Evolutionary conservation across 2,888 invertebrate genomes (phyloP).

Genomic region (Napeogenes sylphis): DNA sequence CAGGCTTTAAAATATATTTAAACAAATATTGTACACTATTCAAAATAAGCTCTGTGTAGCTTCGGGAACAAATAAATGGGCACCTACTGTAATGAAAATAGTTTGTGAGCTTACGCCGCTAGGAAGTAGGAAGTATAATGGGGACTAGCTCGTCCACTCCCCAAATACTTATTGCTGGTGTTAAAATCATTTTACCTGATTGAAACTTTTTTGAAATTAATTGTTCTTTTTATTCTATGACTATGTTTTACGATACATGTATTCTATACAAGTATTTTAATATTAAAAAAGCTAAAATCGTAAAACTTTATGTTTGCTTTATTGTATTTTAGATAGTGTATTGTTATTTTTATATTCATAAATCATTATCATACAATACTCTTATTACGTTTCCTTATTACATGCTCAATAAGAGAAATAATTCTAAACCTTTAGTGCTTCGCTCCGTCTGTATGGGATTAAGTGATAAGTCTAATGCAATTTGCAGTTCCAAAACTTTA

Average conservation of each 20-base stretch:
- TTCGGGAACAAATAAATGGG: conserved; percentile 39
- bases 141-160: conserved; percentile 29
- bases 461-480: background rate
- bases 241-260: background rate
- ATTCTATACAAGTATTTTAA: background rate
- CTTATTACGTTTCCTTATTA: too few species aligned
- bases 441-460: background rate
- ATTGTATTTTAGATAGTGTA: too few species aligned
- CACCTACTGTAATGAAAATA: conserved; percentile 52
- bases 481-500: conserved; percentile 2
- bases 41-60: conserved; percentile 38
- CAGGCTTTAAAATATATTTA: conserved; percentile 11
- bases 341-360: too few species aligned
- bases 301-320: too few species aligned
- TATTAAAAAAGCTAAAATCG: too few species aligned
- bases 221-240: background rate
- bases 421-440: too few species aligned
- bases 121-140: conserved; percentile 27
- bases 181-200: background rate
- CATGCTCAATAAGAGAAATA: too few species aligned
- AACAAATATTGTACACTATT: conserved; percentile 33
- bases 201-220: background rate
- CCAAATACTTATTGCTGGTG: conserved; percentile 23
- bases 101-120: conserved; percentile 35
- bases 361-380: too few species aligned